Base-by-base conservation (phyloP, 1,140 invertebrate species). In the Micrasema minimum region DNA sequence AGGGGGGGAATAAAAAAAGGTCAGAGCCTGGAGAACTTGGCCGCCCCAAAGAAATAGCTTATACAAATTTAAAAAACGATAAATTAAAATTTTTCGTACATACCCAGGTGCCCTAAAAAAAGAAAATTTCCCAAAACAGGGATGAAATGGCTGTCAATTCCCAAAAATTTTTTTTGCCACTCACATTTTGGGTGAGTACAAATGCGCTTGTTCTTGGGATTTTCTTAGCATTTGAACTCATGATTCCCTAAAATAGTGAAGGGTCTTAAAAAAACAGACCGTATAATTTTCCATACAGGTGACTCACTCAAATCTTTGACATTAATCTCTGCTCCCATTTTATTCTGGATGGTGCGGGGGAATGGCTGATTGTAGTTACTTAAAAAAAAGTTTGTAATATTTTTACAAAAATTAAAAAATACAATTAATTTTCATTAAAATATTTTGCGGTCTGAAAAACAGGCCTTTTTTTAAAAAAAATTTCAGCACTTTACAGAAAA, bases 261-360 rank as follows among this genome's bases (percentile, higher is more conserved):
- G 16, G 81, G 83, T 1, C 77, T 85, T 51, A 75, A 79, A 35
- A 76, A 82, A 6, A 80, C 78, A 55, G 81, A 86, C 35, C 78
- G 83, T 75, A 85, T 88, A n/a, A 91, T 88, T 75, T 80, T 82
- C 1, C 85, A 88, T 69, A 88, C 90, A 0, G 78, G 84, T 16
- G 80, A 86, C 31, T 82, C 85, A 64, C 77, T 95, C 1, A 89
- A 87, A 76, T 89, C 88, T 76, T 79, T 95, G 16, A 85, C 88
- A 1, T 80, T 92, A n/a, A 93, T 82, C 84, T 93, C 61, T 88
- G 90, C 62, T 89, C 88, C 10, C 93, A 94, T 77, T 85, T 94
- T 22, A 87, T 88, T 50, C 88, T 92, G 0, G 85, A 85, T 1
- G 83, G 86, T 9, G 77, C 82, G 0, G 82, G 85, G 67, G 86